Percentiles rank a stretch among this genome's conserved stretches.
Conservation (phyloP, 2,113 vertebrate species). For the Thinocorus orbignyianus region DNA sequence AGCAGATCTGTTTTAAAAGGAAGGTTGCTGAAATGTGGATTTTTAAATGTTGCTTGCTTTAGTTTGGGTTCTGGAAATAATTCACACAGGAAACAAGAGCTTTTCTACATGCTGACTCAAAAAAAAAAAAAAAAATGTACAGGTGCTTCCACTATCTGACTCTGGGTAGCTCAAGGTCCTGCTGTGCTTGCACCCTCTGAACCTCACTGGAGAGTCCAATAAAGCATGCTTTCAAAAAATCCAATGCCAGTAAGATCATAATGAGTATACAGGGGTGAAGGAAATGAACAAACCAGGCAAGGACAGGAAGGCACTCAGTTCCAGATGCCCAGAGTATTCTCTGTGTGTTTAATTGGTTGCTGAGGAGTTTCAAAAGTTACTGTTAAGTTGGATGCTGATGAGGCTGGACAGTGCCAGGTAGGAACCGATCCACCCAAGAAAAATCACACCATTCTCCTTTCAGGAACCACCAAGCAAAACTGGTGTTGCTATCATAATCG, state of each 20-base stretch:
- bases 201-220: neutral
- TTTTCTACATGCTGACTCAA: neutral
- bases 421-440: neutral
- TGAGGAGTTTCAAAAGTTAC: neutral
- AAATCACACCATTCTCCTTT: neutral
- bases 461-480: neutral
- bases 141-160: neutral
- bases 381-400: neutral
- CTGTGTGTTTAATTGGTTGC: neutral
- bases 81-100: neutral
- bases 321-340: neutral
- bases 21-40: neutral
- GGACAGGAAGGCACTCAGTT: neutral
- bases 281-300: neutral
- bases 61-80: neutral
- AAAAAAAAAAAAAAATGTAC: neutral
- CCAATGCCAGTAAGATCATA: neutral
- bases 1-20: neutral
- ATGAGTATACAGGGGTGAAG: neutral
- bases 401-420: neutral
- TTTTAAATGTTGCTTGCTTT: neutral
- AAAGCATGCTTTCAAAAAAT: neutral
- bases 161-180: neutral
- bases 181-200: neutral
- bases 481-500: neutral